These are phyloP conservation scores for Augochlorella aurata DNA, from an alignment of 2,888 invertebrate genomes.

Conservation along the genomic window DNA sequence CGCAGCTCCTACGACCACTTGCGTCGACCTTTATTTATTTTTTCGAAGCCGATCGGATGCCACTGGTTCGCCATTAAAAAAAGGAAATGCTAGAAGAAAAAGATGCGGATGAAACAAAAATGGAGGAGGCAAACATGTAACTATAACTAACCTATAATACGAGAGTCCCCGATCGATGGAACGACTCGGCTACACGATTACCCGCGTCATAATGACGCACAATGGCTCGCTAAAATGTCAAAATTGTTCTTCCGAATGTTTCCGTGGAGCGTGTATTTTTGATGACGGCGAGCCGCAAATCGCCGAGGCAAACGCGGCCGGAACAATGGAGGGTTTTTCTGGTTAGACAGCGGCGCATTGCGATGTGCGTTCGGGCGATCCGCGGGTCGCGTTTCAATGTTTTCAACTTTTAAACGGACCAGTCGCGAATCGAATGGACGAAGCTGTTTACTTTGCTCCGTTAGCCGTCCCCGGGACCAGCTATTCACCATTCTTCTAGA, in stretches of 20 bases:
- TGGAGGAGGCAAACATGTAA: too few relatives aligned
- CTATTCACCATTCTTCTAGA: not conserved
- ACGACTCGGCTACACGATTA: slow-evolving; percentile 32
- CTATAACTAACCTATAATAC: slow-evolving; percentile 27
- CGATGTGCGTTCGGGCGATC: slow-evolving; percentile 38
- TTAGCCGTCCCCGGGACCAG: slow-evolving; percentile 1
- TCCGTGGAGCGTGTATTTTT: slow-evolving; percentile 22
- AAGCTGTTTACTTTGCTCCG: slow-evolving; percentile 23
- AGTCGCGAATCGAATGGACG: slow-evolving; percentile 22
- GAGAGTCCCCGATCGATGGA: slow-evolving; percentile 15
- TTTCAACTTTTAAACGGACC: slow-evolving; percentile 15
- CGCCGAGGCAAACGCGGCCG: slow-evolving; percentile 51
- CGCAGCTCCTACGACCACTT: not conserved
- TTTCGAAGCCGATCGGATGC: slow-evolving; percentile 12
- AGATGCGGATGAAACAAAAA: not conserved
- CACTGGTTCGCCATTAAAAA: slow-evolving; percentile 1
- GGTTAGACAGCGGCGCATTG: slow-evolving; percentile 37
- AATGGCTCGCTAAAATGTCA: slow-evolving; percentile 25
- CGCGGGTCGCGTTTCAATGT: slow-evolving; percentile 38
- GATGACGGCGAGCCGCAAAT: slow-evolving; percentile 40
- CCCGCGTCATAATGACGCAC: slow-evolving; percentile 16
- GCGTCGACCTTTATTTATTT: slow-evolving; percentile 4
- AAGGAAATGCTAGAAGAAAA: not conserved
- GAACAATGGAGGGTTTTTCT: slow-evolving; percentile 52
- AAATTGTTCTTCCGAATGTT: slow-evolving; percentile 26